A percentile compares a stretch with the other conserved stretches of the same genome.
These are phyloP conservation scores for Andrena chrysosceles DNA, from an alignment of 2,888 invertebrate species.

Conservation along the genomic window DNA sequence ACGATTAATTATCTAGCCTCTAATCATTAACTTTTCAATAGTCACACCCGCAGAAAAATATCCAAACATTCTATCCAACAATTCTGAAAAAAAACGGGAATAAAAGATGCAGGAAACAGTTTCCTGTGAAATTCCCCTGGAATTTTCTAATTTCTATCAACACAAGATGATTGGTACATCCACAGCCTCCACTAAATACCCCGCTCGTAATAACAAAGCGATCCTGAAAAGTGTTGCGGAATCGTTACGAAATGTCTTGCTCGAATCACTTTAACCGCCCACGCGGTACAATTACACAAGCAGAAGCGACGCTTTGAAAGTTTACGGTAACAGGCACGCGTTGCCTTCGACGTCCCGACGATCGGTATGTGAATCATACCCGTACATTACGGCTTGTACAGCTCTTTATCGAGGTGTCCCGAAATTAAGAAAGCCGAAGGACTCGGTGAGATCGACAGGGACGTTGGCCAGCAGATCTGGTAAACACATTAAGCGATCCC, in stretches of 20 bases:
- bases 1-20: background rate
- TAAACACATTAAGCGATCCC: conserved; percentile 32
- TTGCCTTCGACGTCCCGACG: conserved; percentile 17
- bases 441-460: background rate
- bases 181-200: too few species aligned
- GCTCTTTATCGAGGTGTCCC: background rate
- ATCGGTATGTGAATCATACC: conserved; percentile 23
- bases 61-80: too few species aligned
- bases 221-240: background rate
- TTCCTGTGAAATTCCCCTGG: too few species aligned
- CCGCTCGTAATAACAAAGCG: background rate
- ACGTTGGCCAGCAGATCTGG: conserved; percentile 22
- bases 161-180: too few species aligned
- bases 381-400: conserved; percentile 36
- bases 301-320: conserved; percentile 6
- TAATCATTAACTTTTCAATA: too few species aligned
- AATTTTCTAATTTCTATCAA: too few species aligned
- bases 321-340: conserved; percentile 37
- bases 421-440: conserved; percentile 44
- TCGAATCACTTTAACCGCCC: background rate
- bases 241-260: background rate
- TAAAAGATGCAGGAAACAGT: too few species aligned
- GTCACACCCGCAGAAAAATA: too few species aligned
- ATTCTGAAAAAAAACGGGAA: too few species aligned
- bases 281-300: conserved; percentile 3